These are phyloP conservation scores for Plotosus lineatus DNA, from an alignment of 2,113 vertebrate species.

Conservation along the genomic window DNA sequence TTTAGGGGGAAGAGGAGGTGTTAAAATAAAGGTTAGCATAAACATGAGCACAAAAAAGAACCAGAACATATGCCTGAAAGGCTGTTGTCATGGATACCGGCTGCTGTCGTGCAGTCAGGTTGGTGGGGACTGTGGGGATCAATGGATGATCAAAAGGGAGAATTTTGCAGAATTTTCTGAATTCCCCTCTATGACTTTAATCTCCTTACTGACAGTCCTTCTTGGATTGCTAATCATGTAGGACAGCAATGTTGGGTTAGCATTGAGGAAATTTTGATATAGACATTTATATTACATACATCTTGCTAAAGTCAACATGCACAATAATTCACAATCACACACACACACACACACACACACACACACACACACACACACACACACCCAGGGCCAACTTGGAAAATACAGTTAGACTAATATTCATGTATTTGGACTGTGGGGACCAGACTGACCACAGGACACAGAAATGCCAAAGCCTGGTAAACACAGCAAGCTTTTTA, in stretches of 20 bases:
- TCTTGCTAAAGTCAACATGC: too few species aligned
- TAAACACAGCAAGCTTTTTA: neutral
- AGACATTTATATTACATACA: too few species aligned
- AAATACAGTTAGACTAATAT: too few species aligned
- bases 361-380: too few species aligned
- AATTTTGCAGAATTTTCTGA: conserved; percentile 5
- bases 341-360: too few species aligned
- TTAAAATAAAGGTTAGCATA: conserved; percentile 43
- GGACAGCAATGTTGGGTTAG: neutral
- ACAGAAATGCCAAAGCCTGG: too few species aligned
- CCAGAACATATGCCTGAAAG: conserved; percentile 51
- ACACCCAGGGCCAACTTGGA: too few species aligned
- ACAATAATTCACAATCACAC: too few species aligned
- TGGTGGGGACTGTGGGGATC: conserved; percentile 42
- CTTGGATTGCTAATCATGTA: neutral
- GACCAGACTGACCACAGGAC: too few species aligned
- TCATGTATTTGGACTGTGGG: too few species aligned
- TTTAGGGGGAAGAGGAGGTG: neutral
- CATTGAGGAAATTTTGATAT: too few species aligned
- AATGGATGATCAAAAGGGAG: conserved; percentile 37
- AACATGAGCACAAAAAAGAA: conserved; percentile 50
- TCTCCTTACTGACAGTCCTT: neutral
- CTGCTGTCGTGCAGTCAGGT: conserved; percentile 64
- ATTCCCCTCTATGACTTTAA: neutral
- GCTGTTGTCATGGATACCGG: conserved; percentile 67